These are phyloP conservation scores for Phyllostomus hastatus DNA, from an alignment of 2,113 vertebrate genomes.

Conservation along the genomic window DNA sequence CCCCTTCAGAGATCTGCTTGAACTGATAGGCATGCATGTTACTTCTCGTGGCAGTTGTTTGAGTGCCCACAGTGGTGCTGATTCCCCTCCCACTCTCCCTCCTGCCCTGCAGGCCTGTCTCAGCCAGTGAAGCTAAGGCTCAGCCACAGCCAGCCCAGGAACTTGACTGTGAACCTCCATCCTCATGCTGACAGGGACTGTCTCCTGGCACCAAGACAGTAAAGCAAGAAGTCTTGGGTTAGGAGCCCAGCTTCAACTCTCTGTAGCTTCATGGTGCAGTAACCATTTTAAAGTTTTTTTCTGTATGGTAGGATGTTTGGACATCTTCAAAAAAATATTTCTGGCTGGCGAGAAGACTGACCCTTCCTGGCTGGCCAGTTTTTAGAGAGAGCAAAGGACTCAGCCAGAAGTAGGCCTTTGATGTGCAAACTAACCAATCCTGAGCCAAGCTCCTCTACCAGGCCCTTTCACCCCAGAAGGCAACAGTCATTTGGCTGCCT, in stretches of 20 bases:
- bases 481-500: neutral
- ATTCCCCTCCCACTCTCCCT: neutral
- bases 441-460: neutral
- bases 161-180: neutral
- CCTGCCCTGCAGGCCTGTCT: neutral
- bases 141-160: neutral
- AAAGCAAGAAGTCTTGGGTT: neutral
- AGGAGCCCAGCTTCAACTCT: neutral
- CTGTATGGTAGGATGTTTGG: neutral
- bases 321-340: neutral
- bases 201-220: neutral
- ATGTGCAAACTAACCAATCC: neutral
- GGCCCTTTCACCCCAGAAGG: neutral
- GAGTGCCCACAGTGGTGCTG: neutral
- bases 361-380: neutral
- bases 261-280: neutral
- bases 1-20: neutral
- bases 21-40: too few relatives aligned
- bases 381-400: neutral
- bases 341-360: neutral
- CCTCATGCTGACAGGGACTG: accelerated
- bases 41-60: neutral
- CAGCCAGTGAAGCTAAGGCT: neutral
- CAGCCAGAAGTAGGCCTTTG: neutral
- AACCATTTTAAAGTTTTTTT: neutral